phyloP scores from a whole-genome alignment of 2,113 vertebrate genomes.

The Antigone vipio region DNA sequence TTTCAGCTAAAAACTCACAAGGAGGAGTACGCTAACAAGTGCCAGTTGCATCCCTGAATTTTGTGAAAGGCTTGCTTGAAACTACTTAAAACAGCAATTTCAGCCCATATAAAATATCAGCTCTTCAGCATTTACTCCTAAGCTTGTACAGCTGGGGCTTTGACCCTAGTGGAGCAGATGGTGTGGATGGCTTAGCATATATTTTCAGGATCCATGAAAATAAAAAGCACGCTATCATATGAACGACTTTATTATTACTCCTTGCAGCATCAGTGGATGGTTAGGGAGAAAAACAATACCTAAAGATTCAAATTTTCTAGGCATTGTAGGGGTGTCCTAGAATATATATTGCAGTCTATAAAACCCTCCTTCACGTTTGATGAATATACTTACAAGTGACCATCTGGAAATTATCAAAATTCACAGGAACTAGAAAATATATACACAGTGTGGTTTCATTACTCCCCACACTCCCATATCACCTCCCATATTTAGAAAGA shows the following conservation, averaged over 20 bases:
- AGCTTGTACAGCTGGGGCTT: conserved; percentile 30
- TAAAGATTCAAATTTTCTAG: background rate
- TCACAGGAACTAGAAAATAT: conserved; percentile 33
- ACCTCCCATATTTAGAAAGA: background rate
- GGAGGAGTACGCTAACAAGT: background rate
- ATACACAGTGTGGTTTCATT: conserved; percentile 24
- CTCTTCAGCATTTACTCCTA: conserved; percentile 1
- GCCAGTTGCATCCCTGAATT: background rate
- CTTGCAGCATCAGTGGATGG: background rate
- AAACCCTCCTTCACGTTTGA: background rate
- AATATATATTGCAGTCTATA: background rate
- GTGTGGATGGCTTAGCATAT: background rate
- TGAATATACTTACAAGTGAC: background rate
- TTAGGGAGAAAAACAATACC: background rate
- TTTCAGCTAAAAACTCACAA: background rate
- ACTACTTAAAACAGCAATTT: background rate
- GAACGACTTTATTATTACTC: background rate
- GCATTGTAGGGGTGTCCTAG: background rate
- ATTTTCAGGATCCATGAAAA: background rate
- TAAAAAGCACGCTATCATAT: background rate
- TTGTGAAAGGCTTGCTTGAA: background rate
- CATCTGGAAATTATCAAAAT: conserved; percentile 64
- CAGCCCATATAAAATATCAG: background rate
- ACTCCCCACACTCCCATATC: background rate
- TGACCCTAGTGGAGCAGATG: background rate